Conservation (phyloP, 92 coral and sea anemone species). For the Palythoa caribaeorum region DNA sequence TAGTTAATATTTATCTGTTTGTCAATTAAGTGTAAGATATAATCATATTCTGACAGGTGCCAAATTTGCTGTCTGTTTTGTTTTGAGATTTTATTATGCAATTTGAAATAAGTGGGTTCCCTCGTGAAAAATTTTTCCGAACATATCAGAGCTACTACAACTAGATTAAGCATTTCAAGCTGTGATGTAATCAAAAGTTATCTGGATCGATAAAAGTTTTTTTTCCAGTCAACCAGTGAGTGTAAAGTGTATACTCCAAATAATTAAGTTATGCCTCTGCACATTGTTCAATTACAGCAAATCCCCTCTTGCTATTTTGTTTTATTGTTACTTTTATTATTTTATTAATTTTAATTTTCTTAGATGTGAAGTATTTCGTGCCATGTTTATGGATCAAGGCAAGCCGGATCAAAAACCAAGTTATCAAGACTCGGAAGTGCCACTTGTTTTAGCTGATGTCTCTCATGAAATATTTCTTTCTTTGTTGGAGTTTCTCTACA, state of each 20-base stretch:
- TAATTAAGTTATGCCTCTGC: no score
- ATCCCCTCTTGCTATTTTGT: neutral
- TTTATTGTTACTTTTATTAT: neutral
- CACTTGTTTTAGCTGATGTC: constrained; percentile 88
- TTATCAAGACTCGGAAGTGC: constrained; percentile 82
- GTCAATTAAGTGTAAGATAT: no score
- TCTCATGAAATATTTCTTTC: constrained; percentile 89
- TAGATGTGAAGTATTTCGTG: constrained; percentile 93
- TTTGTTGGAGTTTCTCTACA: constrained; percentile 92
- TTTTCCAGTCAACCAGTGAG: no score
- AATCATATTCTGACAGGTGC: no score
- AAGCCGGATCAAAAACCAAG: constrained; percentile 68
- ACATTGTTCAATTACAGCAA: no score
- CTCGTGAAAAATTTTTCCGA: neutral
- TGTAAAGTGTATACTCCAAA: no score
- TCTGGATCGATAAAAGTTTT: no score
- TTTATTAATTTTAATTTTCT: neutral
- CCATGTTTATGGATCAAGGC: constrained; percentile 84
- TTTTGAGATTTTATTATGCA: neutral
- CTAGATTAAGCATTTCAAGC: no score
- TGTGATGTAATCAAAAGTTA: no score
- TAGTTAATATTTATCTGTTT: no score
- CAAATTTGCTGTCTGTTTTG: no score
- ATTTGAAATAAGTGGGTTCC: no score
- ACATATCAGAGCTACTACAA: neutral